Base-by-base conservation (phyloP, 1,140 invertebrate species). In the Solen grandis region DNA sequence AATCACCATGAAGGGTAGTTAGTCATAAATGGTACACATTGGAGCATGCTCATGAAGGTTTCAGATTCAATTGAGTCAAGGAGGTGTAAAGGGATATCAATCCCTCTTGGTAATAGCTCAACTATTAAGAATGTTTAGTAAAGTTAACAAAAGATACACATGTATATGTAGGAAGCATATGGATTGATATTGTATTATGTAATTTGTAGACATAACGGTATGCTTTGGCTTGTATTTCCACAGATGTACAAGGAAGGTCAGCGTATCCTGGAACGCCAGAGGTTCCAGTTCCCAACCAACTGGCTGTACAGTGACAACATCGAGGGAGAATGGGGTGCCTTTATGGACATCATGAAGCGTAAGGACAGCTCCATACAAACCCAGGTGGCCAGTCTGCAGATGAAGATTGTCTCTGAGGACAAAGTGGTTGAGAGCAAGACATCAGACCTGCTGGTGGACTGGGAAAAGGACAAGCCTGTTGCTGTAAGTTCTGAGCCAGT, bases 281-380 rank as follows among this genome's bases (percentile, higher is more conserved):
- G 97, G 77, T 99, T 99, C 94, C 98, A 99, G 92, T 99, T 99
- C 92, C 99, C 98, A 27, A 95, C 95, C 50, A 95, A 95, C 85
- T 99, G 99, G 99, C 93, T 99, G 29, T 98, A 99, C 89, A 98
- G 99, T 59, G 99, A 99, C 91, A 99, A 99, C 90, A 97, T 99
- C 83, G 98, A 99, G 92, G 99, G 99, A 1, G 99, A 99, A 94
- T 99, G 99, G 99, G 96, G 97, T 66, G 98, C 99, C 0, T 99
- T 99, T 88, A 98, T 97, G 91, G 99, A 99, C 93, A 99, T 99
- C 68, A 98, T 99, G 88, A 97, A 98, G 88, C 94, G 99, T 31
- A 99, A 99, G 92, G 98, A 99, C 91, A 96, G 96, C 0, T 97
- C 97, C 55, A 99, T 99, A 88, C 98, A 99, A 92, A 97, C 97